Percentiles rank a stretch among this genome's conserved stretches.
These are phyloP conservation scores for Thymelicus lineola DNA, from an alignment of 2,888 invertebrate genomes.

Conservation along the genomic window DNA sequence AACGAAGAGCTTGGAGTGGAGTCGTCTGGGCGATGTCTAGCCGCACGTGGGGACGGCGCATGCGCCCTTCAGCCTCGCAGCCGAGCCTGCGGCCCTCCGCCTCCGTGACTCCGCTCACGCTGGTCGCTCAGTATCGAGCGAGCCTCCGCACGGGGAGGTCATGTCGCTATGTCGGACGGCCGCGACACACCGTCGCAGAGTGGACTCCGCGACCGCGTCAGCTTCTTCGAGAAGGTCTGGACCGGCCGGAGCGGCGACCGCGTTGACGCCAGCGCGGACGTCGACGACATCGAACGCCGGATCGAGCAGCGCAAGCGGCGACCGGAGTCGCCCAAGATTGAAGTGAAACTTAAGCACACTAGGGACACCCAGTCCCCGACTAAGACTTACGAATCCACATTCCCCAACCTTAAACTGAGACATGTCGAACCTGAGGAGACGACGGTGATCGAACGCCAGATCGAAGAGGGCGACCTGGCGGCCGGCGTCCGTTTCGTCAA, in stretches of 20 bases:
- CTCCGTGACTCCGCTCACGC: background rate
- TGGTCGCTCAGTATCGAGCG: constrained; percentile 78
- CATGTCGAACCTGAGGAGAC: constrained; percentile 73
- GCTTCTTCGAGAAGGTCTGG: constrained; percentile 93
- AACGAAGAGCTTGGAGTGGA: constrained; percentile 32
- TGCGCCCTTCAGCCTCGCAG: constrained; percentile 48
- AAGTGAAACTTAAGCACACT: constrained; percentile 86
- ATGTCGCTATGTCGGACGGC: constrained; percentile 81
- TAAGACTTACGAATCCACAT: constrained; percentile 67
- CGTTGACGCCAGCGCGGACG: constrained; percentile 79
- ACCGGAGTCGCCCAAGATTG: constrained; percentile 84
- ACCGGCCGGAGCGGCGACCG: constrained; percentile 80
- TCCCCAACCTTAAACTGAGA: constrained; percentile 77
- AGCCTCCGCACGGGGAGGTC: constrained; percentile 76
- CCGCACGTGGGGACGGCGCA: constrained; percentile 64
- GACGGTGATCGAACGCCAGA: constrained; percentile 63
- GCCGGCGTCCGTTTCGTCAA: constrained; percentile 88
- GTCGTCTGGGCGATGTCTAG: constrained; percentile 68
- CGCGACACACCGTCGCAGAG: constrained; percentile 81
- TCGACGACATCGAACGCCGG: constrained; percentile 86
- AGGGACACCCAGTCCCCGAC: constrained; percentile 79
- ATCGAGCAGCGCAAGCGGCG: constrained; percentile 84
- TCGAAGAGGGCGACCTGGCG: constrained; percentile 88
- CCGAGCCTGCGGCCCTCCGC: constrained; percentile 4
- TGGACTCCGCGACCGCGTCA: constrained; percentile 89